A percentile compares a stretch with the other conserved stretches of the same genome.
These are phyloP conservation scores for Odobenus rosmarus DNA, from an alignment of 2,113 vertebrate genomes.

Conservation along the genomic window DNA sequence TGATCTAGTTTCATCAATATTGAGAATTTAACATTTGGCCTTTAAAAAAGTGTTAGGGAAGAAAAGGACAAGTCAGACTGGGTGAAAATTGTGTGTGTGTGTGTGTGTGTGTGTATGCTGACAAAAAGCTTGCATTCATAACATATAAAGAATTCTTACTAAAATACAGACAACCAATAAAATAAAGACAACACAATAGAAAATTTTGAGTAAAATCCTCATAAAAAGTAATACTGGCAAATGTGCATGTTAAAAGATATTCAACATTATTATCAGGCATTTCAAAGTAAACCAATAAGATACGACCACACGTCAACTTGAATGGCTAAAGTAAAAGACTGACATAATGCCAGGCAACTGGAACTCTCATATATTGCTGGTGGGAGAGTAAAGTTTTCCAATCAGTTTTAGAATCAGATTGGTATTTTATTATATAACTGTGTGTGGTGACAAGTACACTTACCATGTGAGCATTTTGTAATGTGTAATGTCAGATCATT, in stretches of 20 bases:
- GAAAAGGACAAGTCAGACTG: not conserved
- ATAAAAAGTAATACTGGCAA: not conserved
- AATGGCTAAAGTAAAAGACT: not conserved
- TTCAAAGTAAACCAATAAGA: not conserved
- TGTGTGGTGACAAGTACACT: not conserved
- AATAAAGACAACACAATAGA: not conserved
- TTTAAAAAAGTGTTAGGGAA: not conserved
- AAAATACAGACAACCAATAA: not conserved
- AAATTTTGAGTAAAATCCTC: not conserved
- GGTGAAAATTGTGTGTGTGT: not conserved
- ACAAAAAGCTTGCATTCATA: not conserved
- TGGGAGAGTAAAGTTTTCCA: not conserved
- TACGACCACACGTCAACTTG: not conserved
- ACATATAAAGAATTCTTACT: not conserved
- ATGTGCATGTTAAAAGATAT: not conserved
- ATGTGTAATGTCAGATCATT: not conserved
- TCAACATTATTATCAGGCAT: not conserved
- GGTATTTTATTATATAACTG: not conserved
- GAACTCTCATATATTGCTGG: not conserved
- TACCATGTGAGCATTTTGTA: not conserved
- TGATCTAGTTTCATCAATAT: not conserved
- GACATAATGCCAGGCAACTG: not conserved
- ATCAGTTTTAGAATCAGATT: not conserved
- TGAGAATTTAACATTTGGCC: not conserved
- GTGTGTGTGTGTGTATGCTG: not conserved